Conservation (phyloP, 2,797 vertebrate genomes). For the Pagetopsis macropterus region DNA sequence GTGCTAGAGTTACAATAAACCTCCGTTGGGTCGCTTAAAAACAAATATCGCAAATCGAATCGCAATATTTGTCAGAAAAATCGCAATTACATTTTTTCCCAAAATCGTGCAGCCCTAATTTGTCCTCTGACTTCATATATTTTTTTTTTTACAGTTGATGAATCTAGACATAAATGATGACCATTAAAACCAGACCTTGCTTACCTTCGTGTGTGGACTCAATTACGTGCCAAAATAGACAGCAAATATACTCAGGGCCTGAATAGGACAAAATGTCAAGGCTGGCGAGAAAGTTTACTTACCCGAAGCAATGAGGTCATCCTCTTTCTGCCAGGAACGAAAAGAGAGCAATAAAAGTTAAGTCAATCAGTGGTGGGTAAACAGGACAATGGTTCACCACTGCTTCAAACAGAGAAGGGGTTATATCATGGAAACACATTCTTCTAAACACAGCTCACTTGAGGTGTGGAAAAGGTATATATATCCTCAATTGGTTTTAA, state of each 20-base stretch:
- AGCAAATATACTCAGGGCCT: conserved; percentile 33
- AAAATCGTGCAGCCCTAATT: no score
- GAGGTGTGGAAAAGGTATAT: conserved; percentile 27
- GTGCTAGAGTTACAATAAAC: no score
- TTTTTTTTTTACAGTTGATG: neutral
- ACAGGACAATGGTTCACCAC: conserved; percentile 46
- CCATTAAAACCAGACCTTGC: conserved; percentile 16
- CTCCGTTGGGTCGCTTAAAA: no score
- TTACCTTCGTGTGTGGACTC: conserved; percentile 19
- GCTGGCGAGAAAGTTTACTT: conserved; percentile 73
- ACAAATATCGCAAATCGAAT: no score
- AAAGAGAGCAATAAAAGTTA: conserved; percentile 77
- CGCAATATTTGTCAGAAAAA: no score
- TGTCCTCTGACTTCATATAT: neutral
- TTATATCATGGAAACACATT: conserved; percentile 48
- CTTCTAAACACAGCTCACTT: conserved; percentile 40
- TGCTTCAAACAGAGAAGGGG: conserved; percentile 57
- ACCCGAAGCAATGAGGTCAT: conserved; percentile 76
- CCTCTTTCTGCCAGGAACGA: conserved; percentile 83
- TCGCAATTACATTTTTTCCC: no score
- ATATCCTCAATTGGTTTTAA: conserved; percentile 1
- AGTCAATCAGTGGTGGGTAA: conserved; percentile 66
- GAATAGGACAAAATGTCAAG: conserved; percentile 35
- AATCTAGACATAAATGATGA: conserved; percentile 1
- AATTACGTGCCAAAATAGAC: conserved; percentile 24